A percentile compares a stretch with the other conserved stretches of the same genome.
phyloP scores from a whole-genome alignment of 1,140 invertebrate species.

The Macrosteles quadrilineatus region DNA sequence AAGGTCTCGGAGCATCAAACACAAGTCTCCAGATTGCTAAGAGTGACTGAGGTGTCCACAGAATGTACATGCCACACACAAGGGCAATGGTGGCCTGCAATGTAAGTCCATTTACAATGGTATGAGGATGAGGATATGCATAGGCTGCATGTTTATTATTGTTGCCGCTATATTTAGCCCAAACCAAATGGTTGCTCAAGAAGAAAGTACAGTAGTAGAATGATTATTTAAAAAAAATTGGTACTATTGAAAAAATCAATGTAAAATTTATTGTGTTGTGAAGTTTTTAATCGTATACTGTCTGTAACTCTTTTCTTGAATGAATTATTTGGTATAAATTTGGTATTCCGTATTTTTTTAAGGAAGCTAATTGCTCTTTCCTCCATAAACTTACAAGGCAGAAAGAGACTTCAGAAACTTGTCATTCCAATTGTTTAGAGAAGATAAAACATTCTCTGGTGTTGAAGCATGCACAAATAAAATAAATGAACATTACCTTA shows the following conservation, averaged over 20 bases:
- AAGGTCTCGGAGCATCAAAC: conserved; percentile 49
- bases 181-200: not conserved
- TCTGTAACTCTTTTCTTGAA: too few relatives aligned
- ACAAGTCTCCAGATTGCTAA: conserved; percentile 48
- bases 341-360: too few relatives aligned
- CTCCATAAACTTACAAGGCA: too few relatives aligned
- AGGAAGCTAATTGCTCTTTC: too few relatives aligned
- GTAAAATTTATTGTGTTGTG: too few relatives aligned
- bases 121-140: too few relatives aligned
- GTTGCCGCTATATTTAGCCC: not conserved
- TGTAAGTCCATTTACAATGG: conserved; percentile 26
- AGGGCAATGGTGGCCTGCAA: conserved; percentile 51
- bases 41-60: conserved; percentile 53
- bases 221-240: not conserved
- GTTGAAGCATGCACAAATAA: too few relatives aligned
- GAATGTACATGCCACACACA: conserved; percentile 48
- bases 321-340: too few relatives aligned
- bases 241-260: conserved; percentile 2
- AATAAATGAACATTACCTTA: conserved; percentile 13
- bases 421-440: too few relatives aligned
- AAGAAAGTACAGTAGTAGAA: not conserved
- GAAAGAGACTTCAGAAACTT: too few relatives aligned
- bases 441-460: too few relatives aligned
- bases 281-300: too few relatives aligned
- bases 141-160: not conserved